Percentiles rank a stretch among this genome's conserved stretches.
These are phyloP conservation scores for Caenorhabditis doughertyi DNA, from an alignment of 2,888 invertebrate genomes.

Conservation along the genomic window DNA sequence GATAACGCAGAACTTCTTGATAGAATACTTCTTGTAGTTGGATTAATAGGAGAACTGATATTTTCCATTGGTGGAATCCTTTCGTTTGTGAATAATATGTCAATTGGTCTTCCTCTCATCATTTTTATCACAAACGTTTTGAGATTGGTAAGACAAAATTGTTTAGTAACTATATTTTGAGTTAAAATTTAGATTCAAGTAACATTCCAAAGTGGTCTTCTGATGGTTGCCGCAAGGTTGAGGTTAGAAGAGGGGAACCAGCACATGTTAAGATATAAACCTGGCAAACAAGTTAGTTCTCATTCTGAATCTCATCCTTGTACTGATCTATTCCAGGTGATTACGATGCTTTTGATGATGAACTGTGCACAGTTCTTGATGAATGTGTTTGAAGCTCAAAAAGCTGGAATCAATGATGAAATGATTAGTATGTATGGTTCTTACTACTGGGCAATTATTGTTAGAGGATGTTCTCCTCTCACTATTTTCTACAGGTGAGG, in stretches of 20 bases:
- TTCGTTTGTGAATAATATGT: slow-evolving; percentile 70
- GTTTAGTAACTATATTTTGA: neutral
- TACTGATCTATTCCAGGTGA: slow-evolving; percentile 65
- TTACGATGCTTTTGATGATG: slow-evolving; percentile 79
- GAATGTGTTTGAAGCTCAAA: slow-evolving; percentile 87
- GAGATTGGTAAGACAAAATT: slow-evolving; percentile 63
- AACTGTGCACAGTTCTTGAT: slow-evolving; percentile 88
- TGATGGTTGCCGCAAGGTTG: slow-evolving; percentile 68
- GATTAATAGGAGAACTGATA: slow-evolving; percentile 73
- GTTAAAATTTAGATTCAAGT: slow-evolving; percentile 67
- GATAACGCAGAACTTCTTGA: slow-evolving; percentile 75
- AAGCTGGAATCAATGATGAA: slow-evolving; percentile 82
- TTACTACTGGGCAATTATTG: slow-evolving; percentile 87
- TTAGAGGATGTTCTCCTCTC: slow-evolving; percentile 86
- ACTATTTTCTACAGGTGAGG: slow-evolving; percentile 86
- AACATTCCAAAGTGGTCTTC: slow-evolving; percentile 71
- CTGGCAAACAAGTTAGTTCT: slow-evolving; percentile 71
- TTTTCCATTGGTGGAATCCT: slow-evolving; percentile 74
- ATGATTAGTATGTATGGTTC: slow-evolving; percentile 85
- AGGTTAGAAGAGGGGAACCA: slow-evolving; percentile 64
- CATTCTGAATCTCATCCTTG: neutral
- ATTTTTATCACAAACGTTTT: slow-evolving; percentile 71
- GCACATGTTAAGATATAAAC: slow-evolving; percentile 73
- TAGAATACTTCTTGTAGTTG: slow-evolving; percentile 72
- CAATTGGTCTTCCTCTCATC: slow-evolving; percentile 63